Percentiles rank a stretch among this genome's conserved stretches.
Conservation (phyloP, 2,113 vertebrate genomes). For the Crotophaga sulcirostris region DNA sequence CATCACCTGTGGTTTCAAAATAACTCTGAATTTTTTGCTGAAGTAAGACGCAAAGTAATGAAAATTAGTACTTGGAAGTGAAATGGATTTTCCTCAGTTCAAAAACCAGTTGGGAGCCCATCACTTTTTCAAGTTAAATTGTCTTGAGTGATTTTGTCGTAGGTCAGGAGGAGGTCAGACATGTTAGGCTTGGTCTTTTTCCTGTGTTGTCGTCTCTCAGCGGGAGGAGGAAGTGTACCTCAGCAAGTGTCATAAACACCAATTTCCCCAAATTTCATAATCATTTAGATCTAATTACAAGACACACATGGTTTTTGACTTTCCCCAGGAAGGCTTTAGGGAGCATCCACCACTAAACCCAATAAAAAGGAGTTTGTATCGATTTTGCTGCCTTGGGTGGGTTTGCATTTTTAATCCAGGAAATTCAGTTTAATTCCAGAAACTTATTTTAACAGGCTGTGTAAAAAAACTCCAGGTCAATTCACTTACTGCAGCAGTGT, state of each 20-base stretch:
- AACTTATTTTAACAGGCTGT: background rate
- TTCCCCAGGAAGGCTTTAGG: background rate
- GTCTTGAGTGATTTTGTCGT: slow-evolving; percentile 50
- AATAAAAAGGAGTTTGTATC: background rate
- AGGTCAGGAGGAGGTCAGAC: slow-evolving; percentile 61
- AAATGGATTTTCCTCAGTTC: background rate
- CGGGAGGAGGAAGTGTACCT: slow-evolving; percentile 61
- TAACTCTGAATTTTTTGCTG: background rate
- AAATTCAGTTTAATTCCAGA: background rate
- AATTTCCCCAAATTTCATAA: slow-evolving; percentile 65
- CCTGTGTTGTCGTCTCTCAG: slow-evolving; percentile 41
- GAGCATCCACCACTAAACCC: background rate
- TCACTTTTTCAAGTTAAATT: slow-evolving; percentile 43
- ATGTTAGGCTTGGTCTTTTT: slow-evolving; percentile 43
- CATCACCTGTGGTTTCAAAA: slow-evolving; percentile 71
- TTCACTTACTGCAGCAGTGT: background rate
- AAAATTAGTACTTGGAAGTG: slow-evolving; percentile 22
- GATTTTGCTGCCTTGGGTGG: background rate
- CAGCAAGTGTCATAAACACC: slow-evolving; percentile 71
- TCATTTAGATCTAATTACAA: slow-evolving; percentile 68
- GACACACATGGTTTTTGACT: slow-evolving; percentile 23
- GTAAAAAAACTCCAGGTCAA: background rate
- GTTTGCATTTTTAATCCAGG: slow-evolving; percentile 8
- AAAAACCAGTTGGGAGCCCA: background rate
- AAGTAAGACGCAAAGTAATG: slow-evolving; percentile 37